Evolutionary conservation across 2,797 vertebrate genomes (phyloP).

Genomic region (Pangasius krempfi): DNA sequence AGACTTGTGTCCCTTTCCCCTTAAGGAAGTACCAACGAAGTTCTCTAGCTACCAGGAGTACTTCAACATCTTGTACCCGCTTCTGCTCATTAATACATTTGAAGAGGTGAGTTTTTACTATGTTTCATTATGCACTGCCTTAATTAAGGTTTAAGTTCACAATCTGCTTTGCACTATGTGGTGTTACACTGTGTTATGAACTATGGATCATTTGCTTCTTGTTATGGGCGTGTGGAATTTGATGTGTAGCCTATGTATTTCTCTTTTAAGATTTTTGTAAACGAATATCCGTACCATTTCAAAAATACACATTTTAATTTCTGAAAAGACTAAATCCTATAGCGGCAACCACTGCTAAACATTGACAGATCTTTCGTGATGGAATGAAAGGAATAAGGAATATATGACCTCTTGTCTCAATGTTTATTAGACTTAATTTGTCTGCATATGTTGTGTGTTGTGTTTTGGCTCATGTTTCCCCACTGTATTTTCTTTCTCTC

Average conservation of each 20-base stretch:
- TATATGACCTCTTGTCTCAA: background rate
- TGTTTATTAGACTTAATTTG: background rate
- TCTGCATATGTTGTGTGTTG: background rate
- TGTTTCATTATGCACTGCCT: background rate
- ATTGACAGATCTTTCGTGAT: too few relatives aligned
- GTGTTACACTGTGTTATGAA: background rate
- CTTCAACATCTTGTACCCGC: constrained; percentile 77
- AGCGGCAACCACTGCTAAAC: background rate
- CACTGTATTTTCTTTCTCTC: background rate
- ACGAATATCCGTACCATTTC: background rate
- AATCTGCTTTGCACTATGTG: background rate
- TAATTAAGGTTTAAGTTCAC: background rate
- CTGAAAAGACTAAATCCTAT: too few relatives aligned
- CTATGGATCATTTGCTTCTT: background rate
- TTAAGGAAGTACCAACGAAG: constrained; percentile 71
- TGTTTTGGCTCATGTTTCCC: background rate
- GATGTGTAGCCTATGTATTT: background rate
- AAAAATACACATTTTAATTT: background rate
- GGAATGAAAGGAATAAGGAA: background rate
- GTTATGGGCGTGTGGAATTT: background rate
- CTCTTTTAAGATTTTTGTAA: background rate
- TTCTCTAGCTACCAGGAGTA: constrained; percentile 78
- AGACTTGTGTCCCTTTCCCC: constrained; percentile 68
- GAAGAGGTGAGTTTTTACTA: constrained; percentile 75
- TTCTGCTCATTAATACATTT: constrained; percentile 83